Evolutionary conservation across 2,888 invertebrate genomes (phyloP).

Genomic region (Morpho helenor): DNA sequence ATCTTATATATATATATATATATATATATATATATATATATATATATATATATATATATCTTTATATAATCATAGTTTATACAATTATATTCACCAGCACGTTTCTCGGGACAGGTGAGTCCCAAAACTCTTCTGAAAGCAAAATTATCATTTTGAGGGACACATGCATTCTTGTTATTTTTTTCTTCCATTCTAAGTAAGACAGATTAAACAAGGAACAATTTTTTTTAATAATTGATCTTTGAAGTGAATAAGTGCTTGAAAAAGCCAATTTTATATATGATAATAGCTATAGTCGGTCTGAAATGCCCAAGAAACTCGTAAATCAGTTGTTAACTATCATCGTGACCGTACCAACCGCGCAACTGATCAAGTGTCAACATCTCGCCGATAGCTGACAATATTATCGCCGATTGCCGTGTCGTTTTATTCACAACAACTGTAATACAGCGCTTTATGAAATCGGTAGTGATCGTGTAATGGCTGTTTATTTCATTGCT

Average conservation of each 20-base stretch:
- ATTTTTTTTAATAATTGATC: background rate
- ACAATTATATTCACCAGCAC: no score
- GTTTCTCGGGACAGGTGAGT: no score
- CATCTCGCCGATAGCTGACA: conserved; percentile 39
- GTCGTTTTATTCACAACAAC: conserved; percentile 33
- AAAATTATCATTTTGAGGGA: no score
- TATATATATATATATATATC: no score
- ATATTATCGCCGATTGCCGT: conserved; percentile 33
- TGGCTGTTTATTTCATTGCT: conserved; percentile 9
- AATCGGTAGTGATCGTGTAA: conserved; percentile 7
- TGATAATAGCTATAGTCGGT: background rate
- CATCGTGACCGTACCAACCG: conserved; percentile 23
- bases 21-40: no score
- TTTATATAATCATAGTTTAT: no score
- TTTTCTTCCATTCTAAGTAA: background rate
- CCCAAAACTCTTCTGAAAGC: no score
- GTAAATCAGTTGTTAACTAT: conserved; percentile 25
- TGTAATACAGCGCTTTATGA: conserved; percentile 17
- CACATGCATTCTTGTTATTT: no score
- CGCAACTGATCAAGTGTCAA: conserved; percentile 30
- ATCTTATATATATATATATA: no score
- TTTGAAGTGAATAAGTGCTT: background rate
- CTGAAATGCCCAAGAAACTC: background rate
- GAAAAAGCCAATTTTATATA: no score
- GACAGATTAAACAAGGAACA: no score